Conservation (phyloP, 2,888 invertebrate genomes). For the Ectropis crepuscularia region DNA sequence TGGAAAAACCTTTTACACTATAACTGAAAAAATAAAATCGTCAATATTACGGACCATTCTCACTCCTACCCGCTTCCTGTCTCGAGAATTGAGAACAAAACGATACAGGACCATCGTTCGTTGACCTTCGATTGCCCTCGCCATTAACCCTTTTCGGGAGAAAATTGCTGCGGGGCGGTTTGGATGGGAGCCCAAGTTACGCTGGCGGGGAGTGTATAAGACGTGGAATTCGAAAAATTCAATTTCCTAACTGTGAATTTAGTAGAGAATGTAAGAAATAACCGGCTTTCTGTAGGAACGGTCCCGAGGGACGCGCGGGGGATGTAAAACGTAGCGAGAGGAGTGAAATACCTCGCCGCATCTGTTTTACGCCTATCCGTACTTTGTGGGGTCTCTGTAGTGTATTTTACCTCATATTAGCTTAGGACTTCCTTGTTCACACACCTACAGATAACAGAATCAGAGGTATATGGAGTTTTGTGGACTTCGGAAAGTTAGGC, state of each 20-base stretch:
- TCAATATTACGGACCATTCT: conserved; percentile 44
- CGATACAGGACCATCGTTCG: conserved; percentile 48
- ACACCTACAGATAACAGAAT: conserved; percentile 11
- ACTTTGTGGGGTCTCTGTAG: conserved; percentile 26
- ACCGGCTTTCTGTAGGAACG: conserved; percentile 65
- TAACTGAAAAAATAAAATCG: conserved; percentile 51
- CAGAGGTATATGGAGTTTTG: background rate
- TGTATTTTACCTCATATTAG: conserved; percentile 22
- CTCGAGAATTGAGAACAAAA: conserved; percentile 59
- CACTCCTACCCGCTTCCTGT: conserved; percentile 48
- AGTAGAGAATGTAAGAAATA: conserved; percentile 75
- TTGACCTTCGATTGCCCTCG: conserved; percentile 51
- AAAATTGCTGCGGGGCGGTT: conserved; percentile 36
- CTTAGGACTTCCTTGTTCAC: conserved; percentile 15
- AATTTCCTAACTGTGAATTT: conserved; percentile 80
- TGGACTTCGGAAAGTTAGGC: too few relatives aligned
- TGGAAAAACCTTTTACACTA: conserved; percentile 30
- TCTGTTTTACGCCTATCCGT: conserved; percentile 49
- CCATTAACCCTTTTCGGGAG: conserved; percentile 46
- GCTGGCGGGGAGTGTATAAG: conserved; percentile 55
- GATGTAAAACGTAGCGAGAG: conserved; percentile 71
- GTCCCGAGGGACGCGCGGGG: conserved; percentile 60
- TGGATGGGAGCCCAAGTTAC: conserved; percentile 51
- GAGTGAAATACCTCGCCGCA: conserved; percentile 63
- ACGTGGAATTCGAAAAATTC: conserved; percentile 79